Evolutionary conservation across 1,140 invertebrate species (phyloP), one percentile per base, ranked within the genome.

Genomic region (Cotesia vestalis): DNA sequence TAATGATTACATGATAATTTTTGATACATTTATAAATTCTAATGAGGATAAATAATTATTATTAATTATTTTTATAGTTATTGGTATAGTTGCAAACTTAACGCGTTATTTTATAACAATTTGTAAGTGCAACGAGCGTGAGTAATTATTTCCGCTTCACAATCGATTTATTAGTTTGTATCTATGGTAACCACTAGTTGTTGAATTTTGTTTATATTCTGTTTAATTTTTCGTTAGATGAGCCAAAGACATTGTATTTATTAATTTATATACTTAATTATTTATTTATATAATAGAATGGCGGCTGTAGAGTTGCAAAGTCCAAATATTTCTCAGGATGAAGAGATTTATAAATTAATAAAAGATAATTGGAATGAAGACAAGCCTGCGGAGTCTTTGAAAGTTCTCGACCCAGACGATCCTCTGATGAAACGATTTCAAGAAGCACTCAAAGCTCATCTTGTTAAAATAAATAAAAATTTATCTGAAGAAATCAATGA

Each of bases 371-470:
- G 61, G 69, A 71, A 40, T 38, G 63, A 62, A 20, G 51, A 67
- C 1, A 38, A 70, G 1, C 27, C 61, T 27, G 12, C 17, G 36
- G 62, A 75, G 46, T 27, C 71, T 11, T 74, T 78, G 38, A 76
- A 84, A 36, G 80, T 90, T 62, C 78, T 91, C 27, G 85, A 89
- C 78, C 89, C 91, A 0, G 88, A 92, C 77, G 91, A 92, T 84
- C 90, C 90, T 1, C 83, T 92, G 46, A 88, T 93, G 83, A 81
- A 87, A 64, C 87, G 85, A 76, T 93, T 93, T 77, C 91, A 93
- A 84, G 77, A 87, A 77, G 87, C 90, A 0, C 78, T 93, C 0
- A 89, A 88, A 71, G 80, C 84, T 27, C 90, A 92, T 81, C 84
- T 92, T 1, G 61, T 84, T 20, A 84, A 83, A 27, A 87, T 90